Percentiles rank a stretch among this genome's conserved stretches.
These are phyloP conservation scores for Lymantria dispar DNA, from an alignment of 2,888 invertebrate species.

Conservation along the genomic window DNA sequence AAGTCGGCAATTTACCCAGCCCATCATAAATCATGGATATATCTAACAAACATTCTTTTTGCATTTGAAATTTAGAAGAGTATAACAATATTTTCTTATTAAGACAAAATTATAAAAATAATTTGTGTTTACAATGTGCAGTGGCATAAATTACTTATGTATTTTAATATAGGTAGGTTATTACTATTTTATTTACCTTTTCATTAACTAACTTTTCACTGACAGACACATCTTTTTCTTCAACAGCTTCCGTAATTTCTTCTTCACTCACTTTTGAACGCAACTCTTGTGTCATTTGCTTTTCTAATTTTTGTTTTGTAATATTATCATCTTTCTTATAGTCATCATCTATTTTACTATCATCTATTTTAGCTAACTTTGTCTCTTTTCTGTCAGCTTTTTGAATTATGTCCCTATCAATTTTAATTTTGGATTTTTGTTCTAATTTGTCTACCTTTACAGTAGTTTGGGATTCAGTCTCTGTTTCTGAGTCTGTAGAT, in stretches of 20 bases:
- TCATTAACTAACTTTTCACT: constrained; percentile 50
- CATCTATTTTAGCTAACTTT: constrained; percentile 46
- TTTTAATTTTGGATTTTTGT: constrained; percentile 47
- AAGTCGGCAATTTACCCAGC: too few species aligned
- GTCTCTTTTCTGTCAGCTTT: constrained; percentile 37
- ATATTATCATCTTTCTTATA: constrained; percentile 49
- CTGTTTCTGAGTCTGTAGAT: constrained; percentile 79
- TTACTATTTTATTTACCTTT: constrained; percentile 43
- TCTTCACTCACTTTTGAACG: constrained; percentile 61
- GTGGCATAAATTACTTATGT: too few species aligned
- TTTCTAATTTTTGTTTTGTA: constrained; percentile 51
- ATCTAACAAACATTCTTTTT: too few species aligned
- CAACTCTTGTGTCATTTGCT: constrained; percentile 58
- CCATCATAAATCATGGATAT: too few species aligned
- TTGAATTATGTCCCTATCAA: constrained; percentile 44
- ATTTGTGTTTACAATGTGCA: too few species aligned
- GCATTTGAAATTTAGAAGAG: too few species aligned
- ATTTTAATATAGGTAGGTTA: too few species aligned
- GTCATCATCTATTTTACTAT: constrained; percentile 43
- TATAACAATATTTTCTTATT: too few species aligned
- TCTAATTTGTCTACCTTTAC: constrained; percentile 65
- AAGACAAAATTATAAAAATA: too few species aligned
- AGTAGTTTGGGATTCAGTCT: constrained; percentile 79
- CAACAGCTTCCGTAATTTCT: constrained; percentile 58
- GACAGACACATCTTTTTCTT: constrained; percentile 63